Evolutionary conservation across 2,113 vertebrate genomes (phyloP).

Genomic region (Syrmaticus mikado): DNA sequence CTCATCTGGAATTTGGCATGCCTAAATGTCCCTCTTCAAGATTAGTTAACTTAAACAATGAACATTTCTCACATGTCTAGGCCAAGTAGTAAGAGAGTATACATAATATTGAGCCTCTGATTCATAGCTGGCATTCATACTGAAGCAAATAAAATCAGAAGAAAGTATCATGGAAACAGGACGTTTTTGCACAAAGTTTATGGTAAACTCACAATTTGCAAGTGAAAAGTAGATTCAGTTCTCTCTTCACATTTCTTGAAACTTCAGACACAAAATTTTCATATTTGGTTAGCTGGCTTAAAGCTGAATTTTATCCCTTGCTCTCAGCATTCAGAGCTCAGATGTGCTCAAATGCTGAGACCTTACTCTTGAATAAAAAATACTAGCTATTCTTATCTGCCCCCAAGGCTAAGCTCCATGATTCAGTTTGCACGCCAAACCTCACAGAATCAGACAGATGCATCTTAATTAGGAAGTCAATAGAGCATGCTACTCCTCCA

Average conservation of each 20-base stretch:
- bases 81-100: neutral
- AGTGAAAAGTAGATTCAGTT: neutral
- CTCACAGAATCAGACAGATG: neutral
- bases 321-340: neutral
- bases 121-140: neutral
- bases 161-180: neutral
- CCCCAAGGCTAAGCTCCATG: neutral
- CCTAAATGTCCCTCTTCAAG: neutral
- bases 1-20: neutral
- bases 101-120: neutral
- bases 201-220: neutral
- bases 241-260: neutral
- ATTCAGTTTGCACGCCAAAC: neutral
- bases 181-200: neutral
- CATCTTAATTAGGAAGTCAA: neutral
- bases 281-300: neutral
- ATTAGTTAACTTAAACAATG: neutral
- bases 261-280: neutral
- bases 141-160: neutral
- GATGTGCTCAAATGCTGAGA: neutral
- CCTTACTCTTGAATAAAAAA: neutral
- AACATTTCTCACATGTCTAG: neutral
- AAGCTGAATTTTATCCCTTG: neutral
- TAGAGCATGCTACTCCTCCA: neutral
- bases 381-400: rapidly evolving